Evolutionary conservation across 2,113 vertebrate genomes (phyloP), one percentile per base, ranked within the genome.

Genomic region (Gambusia holbrooki): DNA sequence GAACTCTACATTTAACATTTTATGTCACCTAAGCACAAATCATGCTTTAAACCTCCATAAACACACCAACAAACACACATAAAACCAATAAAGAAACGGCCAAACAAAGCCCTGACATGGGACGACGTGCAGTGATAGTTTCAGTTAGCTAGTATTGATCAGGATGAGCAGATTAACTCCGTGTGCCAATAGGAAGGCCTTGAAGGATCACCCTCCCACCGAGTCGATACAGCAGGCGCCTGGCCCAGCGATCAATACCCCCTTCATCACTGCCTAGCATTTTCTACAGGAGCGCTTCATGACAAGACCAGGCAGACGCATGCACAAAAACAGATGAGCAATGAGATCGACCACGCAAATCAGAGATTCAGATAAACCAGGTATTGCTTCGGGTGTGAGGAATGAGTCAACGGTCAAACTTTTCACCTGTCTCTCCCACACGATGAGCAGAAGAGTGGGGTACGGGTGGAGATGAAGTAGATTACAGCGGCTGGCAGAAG

Each of bases 91-190:
- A 76, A 89, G 78, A 87, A 76, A 29, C 70, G 78, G 74, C 76
- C 86, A 89, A 88, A 89, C 79, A 85, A 68, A 75, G 75, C 54
- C 32, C 80, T 82, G 88, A 87, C 76, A 79, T 87, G 87, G 84
- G 90, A 89, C 73, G 84, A 80, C 61, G 85, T 81, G 82, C 87
- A 84, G 92, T 92, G 91, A 93, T 93, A 92, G 93, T 90, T 91
- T 88, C 87, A 92, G 92, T 92, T 93, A 91, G 91, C 80, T 68
- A 4, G 60, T 88, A 92, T 93, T 83, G 93, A 93, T 91, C 74
- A 74, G 68, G 70, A 84, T 79, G 88, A 86, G 91, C 88, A 93
- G 92, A 93, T 93, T 92, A 93, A 93, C 92, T 93, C 89, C 74
- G 90, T 89, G 85, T 92, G 87, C 88, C 93, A 89, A 93, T 92